phyloP scores from a whole-genome alignment of 2,113 vertebrate species.

The Diphyllodes magnificus region DNA sequence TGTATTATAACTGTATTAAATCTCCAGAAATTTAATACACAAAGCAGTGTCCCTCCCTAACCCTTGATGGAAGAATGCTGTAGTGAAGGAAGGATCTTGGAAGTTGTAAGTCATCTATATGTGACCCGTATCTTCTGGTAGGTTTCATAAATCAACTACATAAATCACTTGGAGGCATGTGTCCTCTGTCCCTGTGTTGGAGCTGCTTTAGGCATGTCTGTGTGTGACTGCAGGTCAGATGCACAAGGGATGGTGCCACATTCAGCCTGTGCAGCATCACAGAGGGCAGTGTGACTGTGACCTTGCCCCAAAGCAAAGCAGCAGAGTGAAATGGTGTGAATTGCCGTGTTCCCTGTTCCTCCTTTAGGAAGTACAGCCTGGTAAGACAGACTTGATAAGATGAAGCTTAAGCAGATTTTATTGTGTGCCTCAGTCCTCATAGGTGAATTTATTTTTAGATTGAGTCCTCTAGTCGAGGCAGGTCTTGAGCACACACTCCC shows the following conservation, averaged over 20 bases:
- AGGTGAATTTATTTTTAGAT: not conserved
- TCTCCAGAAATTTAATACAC: not conserved
- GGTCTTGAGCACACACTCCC: not conserved
- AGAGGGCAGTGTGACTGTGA: not conserved
- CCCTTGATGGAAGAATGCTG: not conserved
- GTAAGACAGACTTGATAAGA: not conserved
- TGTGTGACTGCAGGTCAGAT: not conserved
- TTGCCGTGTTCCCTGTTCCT: not conserved
- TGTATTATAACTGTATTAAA: not conserved
- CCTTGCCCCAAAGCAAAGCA: not conserved
- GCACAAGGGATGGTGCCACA: accelerated
- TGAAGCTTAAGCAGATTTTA: not conserved
- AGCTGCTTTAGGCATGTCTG: not conserved
- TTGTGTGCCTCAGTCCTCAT: not conserved
- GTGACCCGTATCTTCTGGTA: not conserved
- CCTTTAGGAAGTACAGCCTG: not conserved
- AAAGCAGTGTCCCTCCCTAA: not conserved
- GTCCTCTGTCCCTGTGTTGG: not conserved
- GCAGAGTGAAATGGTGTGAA: not conserved
- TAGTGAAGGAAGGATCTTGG: not conserved
- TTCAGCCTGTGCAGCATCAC: not conserved
- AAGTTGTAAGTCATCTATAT: not conserved
- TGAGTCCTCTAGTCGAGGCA: not conserved
- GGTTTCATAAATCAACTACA: not conserved
- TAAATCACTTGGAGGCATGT: not conserved